These are phyloP conservation scores for Drosophila incognita DNA, from an alignment of 2,888 invertebrate species.

Conservation along the genomic window DNA sequence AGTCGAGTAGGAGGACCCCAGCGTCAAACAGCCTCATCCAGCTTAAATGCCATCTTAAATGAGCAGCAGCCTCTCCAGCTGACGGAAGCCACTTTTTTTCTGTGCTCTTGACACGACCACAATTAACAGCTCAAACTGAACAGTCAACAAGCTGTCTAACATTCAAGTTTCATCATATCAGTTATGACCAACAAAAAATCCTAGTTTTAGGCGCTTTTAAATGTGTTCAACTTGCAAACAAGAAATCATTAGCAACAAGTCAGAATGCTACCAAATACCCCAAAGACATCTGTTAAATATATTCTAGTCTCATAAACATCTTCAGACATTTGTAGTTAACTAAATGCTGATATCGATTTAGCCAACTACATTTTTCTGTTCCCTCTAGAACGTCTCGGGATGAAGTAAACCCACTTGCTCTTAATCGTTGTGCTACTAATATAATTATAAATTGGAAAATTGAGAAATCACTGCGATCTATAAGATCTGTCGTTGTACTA, in stretches of 20 bases:
- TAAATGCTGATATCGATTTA: too few species aligned
- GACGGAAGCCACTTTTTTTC: slow-evolving; percentile 60
- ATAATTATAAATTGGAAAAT: too few species aligned
- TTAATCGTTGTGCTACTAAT: too few species aligned
- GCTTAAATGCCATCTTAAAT: slow-evolving; percentile 41
- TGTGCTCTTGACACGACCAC: slow-evolving; percentile 37
- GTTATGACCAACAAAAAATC: background rate
- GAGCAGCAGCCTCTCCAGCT: slow-evolving; percentile 47
- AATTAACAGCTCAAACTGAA: slow-evolving; percentile 24
- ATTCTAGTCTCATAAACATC: background rate
- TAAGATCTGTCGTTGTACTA: too few species aligned
- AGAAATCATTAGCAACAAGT: background rate
- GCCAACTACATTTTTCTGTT: too few species aligned
- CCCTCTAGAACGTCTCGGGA: too few species aligned
- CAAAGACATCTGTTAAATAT: background rate
- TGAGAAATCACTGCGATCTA: too few species aligned
- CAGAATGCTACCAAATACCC: background rate
- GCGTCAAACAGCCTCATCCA: slow-evolving; percentile 5
- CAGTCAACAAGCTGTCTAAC: slow-evolving; percentile 8
- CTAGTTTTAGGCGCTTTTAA: background rate
- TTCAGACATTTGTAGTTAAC: too few species aligned
- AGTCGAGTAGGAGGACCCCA: slow-evolving; percentile 13
- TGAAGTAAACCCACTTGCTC: too few species aligned
- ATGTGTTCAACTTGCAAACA: background rate
- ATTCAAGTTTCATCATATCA: background rate